Conservation (phyloP, 2,797 vertebrate genomes). For the Aythya fuligula region DNA sequence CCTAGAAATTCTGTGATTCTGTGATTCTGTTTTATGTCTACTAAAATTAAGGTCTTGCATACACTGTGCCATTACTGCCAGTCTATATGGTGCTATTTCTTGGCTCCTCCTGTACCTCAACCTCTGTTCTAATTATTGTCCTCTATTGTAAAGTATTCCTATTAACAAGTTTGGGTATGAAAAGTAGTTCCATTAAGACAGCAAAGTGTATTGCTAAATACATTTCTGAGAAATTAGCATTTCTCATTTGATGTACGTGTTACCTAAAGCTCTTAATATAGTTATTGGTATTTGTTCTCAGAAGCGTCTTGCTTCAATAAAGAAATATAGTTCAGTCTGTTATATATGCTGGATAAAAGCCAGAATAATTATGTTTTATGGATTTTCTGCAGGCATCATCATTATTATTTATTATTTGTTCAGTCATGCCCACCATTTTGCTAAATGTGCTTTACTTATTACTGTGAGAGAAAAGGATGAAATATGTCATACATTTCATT, state of each 20-base stretch:
- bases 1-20: too few species aligned
- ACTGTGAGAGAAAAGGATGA: not conserved
- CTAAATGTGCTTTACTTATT: constrained; percentile 28
- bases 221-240: not conserved
- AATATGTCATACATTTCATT: not conserved
- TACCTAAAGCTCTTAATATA: not conserved
- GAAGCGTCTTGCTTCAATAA: constrained; percentile 18
- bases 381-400: constrained; percentile 28
- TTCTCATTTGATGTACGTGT: not conserved
- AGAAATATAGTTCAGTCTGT: not conserved
- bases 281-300: not conserved
- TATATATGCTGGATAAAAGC: not conserved
- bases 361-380: constrained; percentile 37
- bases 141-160: not conserved
- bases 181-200: not conserved
- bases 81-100: not conserved
- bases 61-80: not conserved
- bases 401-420: constrained; percentile 18
- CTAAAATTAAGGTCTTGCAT: not conserved
- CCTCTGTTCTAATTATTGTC: not conserved
- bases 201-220: not conserved
- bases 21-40: not conserved
- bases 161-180: not conserved
- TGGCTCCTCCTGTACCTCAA: not conserved
- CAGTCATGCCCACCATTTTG: not conserved